Conservation (phyloP, 1,140 invertebrate species). For the Myzus persicae region DNA sequence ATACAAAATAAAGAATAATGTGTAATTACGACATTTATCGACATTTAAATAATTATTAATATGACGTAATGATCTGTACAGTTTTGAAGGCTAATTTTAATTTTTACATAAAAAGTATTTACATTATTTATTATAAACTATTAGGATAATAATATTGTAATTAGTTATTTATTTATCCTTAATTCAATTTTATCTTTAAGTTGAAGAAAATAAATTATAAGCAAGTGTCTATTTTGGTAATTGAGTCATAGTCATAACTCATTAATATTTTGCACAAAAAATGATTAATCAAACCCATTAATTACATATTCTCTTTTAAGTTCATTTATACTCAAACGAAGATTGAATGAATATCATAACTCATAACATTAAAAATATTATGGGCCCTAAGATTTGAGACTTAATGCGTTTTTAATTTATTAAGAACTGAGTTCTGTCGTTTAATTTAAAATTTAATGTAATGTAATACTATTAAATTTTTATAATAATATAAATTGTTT, state of each 20-base stretch:
- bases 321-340: not conserved
- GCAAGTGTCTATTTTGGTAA: not conserved
- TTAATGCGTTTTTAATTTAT: not conserved
- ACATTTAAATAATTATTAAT: slow-evolving; percentile 7
- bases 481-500: too few relatives aligned
- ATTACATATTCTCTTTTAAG: not conserved
- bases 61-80: not conserved
- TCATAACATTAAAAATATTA: not conserved
- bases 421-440: not conserved
- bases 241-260: slow-evolving; percentile 1
- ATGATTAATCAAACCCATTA: not conserved
- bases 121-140: not conserved
- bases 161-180: not conserved
- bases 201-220: not conserved
- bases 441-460: not conserved
- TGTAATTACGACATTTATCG: not conserved
- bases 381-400: not conserved
- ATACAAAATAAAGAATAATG: not conserved
- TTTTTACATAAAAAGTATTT: not conserved
- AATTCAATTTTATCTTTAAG: not conserved
- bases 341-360: not conserved
- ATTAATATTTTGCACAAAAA: not conserved
- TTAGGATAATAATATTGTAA: not conserved
- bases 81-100: slow-evolving; percentile 8
- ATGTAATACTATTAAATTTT: too few relatives aligned